phyloP scores from a whole-genome alignment of 2,113 vertebrate genomes.

The Calyptomena viridis region DNA sequence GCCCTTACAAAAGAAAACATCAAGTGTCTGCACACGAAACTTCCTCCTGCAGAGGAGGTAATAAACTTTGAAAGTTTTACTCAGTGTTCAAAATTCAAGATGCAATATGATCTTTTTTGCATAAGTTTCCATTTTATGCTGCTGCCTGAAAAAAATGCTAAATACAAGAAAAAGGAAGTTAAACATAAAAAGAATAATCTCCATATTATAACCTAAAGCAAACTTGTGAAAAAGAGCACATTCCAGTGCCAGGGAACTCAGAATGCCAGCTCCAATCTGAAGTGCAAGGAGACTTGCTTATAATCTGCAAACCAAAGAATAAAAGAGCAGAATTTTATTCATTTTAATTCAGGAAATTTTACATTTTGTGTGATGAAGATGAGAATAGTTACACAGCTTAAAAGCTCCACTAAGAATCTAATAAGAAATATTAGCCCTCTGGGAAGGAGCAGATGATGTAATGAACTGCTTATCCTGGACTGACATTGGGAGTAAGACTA shows the following conservation, averaged over 20 bases:
- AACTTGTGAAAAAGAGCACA: background rate
- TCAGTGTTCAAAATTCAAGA: background rate
- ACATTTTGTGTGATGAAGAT: background rate
- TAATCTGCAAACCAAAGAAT: background rate
- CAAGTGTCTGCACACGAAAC: background rate
- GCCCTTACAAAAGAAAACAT: background rate
- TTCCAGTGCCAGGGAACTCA: background rate
- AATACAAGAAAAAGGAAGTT: background rate
- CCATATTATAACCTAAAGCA: background rate
- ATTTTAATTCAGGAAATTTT: background rate
- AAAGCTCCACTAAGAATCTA: background rate
- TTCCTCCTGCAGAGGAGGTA: background rate
- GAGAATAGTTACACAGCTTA: background rate
- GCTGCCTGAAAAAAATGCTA: background rate
- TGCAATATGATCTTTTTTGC: background rate
- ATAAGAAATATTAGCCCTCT: slow-evolving; percentile 1
- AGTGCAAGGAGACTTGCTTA: background rate
- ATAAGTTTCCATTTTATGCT: background rate
- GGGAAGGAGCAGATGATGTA: background rate
- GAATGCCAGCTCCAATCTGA: background rate
- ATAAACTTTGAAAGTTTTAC: background rate
- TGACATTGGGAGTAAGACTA: background rate
- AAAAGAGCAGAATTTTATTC: background rate
- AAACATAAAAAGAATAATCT: background rate
- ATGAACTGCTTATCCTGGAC: background rate